Conservation (phyloP, 2,797 vertebrate species). For the Neostethus bicornis region DNA sequence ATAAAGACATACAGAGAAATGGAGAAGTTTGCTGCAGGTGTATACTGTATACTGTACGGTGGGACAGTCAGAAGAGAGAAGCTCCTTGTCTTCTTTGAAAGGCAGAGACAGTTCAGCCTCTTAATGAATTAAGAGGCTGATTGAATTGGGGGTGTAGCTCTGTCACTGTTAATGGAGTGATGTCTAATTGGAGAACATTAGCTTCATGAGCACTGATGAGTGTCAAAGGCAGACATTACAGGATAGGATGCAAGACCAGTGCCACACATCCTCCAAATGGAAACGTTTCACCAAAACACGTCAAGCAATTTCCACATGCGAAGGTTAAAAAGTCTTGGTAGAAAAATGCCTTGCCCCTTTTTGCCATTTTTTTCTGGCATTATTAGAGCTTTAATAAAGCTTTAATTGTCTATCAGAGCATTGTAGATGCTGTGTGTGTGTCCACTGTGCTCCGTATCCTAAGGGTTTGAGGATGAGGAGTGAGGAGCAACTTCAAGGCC, state of each 20-base stretch:
- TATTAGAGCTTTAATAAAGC: not conserved
- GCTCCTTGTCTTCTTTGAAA: slow-evolving; percentile 54
- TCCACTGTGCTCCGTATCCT: slow-evolving; percentile 9
- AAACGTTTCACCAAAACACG: slow-evolving; percentile 14
- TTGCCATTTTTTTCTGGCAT: not conserved
- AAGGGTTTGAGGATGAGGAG: slow-evolving; percentile 62
- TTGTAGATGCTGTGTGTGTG: slow-evolving; percentile 15
- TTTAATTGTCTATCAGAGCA: slow-evolving; percentile 5
- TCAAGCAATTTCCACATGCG: slow-evolving; percentile 6
- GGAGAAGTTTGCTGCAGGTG: slow-evolving; percentile 3
- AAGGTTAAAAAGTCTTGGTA: not conserved
- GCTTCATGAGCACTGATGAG: slow-evolving; percentile 63
- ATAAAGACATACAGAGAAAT: not conserved
- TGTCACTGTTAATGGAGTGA: slow-evolving; percentile 79
- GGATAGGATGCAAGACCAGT: slow-evolving; percentile 18
- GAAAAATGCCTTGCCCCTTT: not conserved
- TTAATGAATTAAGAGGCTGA: slow-evolving; percentile 70
- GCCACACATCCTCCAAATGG: slow-evolving; percentile 5
- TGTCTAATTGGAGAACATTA: slow-evolving; percentile 73
- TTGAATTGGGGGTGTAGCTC: slow-evolving; percentile 77
- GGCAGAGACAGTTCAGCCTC: slow-evolving; percentile 69
- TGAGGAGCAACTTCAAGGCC: slow-evolving; percentile 70
- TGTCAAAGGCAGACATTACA: slow-evolving; percentile 56
- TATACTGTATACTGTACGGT: slow-evolving; percentile 16
- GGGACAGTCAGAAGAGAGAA: slow-evolving; percentile 29